Percentiles rank a stretch among this genome's conserved stretches.
Evolutionary conservation across 2,113 vertebrate species (phyloP).

Genomic region (Melanerpes formicivorus): DNA sequence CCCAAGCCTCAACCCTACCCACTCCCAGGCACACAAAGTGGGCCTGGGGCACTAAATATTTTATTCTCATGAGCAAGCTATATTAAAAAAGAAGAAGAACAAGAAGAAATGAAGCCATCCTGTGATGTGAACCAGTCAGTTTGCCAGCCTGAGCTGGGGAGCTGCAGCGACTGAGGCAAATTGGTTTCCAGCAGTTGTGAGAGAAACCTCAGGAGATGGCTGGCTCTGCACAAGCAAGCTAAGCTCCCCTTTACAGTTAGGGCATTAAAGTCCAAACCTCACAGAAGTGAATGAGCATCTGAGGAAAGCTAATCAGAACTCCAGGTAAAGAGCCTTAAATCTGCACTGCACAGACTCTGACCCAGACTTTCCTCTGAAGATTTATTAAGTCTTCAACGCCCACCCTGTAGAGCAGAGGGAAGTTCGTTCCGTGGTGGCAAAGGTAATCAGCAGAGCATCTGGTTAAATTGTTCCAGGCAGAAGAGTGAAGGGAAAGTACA

Average conservation of each 20-base stretch:
- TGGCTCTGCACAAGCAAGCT: conserved; percentile 58
- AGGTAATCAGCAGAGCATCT: conserved; percentile 55
- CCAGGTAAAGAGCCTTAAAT: conserved; percentile 65
- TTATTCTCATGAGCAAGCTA: conserved; percentile 41
- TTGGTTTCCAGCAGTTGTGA: conserved; percentile 64
- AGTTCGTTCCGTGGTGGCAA: conserved; percentile 49
- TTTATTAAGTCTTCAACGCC: conserved; percentile 48
- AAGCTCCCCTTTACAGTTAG: conserved; percentile 65
- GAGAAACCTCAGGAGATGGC: conserved; percentile 65
- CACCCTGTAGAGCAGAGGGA: conserved; percentile 34
- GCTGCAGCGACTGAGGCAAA: conserved; percentile 63
- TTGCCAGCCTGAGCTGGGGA: conserved; percentile 43
- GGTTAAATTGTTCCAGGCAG: conserved; percentile 56
- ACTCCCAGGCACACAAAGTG: not conserved
- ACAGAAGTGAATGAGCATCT: conserved; percentile 68
- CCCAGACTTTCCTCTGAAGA: conserved; percentile 31
- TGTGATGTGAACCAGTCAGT: conserved; percentile 61
- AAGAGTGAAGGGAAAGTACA: conserved; percentile 46
- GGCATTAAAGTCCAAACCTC: conserved; percentile 65
- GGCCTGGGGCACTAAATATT: conserved; percentile 56
- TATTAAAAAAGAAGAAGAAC: not conserved
- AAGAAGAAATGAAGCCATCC: not conserved
- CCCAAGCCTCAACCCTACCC: not conserved
- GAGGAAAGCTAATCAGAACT: conserved; percentile 69
- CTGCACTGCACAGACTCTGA: conserved; percentile 54